Conservation (phyloP, 1,140 invertebrate genomes). For the Drosophila biarmipes region DNA sequence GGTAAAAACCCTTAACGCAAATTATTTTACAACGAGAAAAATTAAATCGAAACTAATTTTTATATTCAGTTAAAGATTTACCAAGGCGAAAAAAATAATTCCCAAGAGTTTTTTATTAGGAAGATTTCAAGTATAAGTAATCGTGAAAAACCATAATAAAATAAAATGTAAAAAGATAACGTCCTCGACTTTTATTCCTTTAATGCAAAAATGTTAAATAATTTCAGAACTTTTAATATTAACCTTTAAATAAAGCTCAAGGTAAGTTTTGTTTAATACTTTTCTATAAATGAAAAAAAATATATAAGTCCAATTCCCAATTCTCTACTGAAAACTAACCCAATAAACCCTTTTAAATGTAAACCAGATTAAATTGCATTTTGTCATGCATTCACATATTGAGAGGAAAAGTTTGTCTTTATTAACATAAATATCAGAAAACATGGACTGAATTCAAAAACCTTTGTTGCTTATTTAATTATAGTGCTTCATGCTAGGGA, state of each 20-base stretch:
- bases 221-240: too few relatives aligned
- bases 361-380: conserved; percentile 52
- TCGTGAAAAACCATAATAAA: not conserved
- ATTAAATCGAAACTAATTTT: not conserved
- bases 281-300: too few relatives aligned
- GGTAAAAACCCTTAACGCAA: not conserved
- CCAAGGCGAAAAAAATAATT: not conserved
- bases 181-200: not conserved
- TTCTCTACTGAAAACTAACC: too few relatives aligned
- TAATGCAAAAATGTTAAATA: not conserved
- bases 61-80: not conserved
- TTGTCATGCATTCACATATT: conserved; percentile 59
- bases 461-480: conserved; percentile 35
- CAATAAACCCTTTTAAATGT: not conserved
- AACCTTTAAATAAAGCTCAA: not conserved
- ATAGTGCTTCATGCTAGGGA: conserved; percentile 71
- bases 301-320: too few relatives aligned
- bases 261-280: too few relatives aligned
- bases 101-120: not conserved
- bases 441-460: conserved; percentile 18
- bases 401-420: conserved; percentile 57
- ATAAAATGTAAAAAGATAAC: not conserved
- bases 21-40: not conserved
- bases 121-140: not conserved
- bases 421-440: conserved; percentile 41